Conservation (phyloP, 1,140 invertebrate species). For the Pinna nobilis region DNA sequence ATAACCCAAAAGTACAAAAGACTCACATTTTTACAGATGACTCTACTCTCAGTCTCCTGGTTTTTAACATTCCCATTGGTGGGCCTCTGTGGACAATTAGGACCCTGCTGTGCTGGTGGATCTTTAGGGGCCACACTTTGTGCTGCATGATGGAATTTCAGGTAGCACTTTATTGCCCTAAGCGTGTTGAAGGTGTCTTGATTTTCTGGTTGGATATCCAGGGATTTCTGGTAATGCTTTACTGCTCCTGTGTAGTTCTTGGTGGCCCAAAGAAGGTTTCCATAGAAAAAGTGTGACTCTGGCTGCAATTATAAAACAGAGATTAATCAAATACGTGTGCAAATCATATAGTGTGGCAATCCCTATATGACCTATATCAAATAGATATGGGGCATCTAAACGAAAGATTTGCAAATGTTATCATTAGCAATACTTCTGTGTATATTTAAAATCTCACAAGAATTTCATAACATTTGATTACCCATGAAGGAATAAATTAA, state of each 20-base stretch:
- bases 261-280: conserved; percentile 80
- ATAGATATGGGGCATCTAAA: neutral
- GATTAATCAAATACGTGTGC: neutral
- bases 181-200: conserved; percentile 78
- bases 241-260: conserved; percentile 82
- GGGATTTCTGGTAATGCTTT: conserved; percentile 81
- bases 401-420: neutral
- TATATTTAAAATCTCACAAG: no score
- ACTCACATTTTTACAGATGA: conserved; percentile 71
- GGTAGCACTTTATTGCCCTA: conserved; percentile 79
- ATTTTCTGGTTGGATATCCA: conserved; percentile 79
- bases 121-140: conserved; percentile 67
- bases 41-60: conserved; percentile 65
- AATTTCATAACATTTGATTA: no score
- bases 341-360: no score
- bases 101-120: conserved; percentile 31
- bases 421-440: no score
- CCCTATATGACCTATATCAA: no score
- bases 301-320: conserved; percentile 76
- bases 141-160: conserved; percentile 66
- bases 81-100: conserved; percentile 49
- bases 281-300: conserved; percentile 82
- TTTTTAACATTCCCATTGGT: conserved; percentile 35
- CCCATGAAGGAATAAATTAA: no score
- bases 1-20: no score